Base-by-base conservation (phyloP, 2,888 invertebrate genomes). In the Sarcophaga carnaria region DNA sequence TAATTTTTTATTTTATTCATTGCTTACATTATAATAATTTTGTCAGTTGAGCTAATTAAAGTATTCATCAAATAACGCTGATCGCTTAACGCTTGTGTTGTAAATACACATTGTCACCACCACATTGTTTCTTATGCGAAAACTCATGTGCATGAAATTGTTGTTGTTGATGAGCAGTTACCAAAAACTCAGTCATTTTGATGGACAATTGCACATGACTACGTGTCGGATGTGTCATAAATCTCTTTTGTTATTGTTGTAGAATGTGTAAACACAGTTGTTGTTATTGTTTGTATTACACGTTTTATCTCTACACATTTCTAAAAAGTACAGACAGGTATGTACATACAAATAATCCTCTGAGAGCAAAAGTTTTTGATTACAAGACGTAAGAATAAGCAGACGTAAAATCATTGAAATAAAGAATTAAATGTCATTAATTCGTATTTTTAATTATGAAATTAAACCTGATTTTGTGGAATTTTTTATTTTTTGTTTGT, bases 401-500 rank as follows among this genome's bases (percentile, higher is more conserved):
- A 54, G 54, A 17, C 14, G 0, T 14, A 2, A 54, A 17, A 54
- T 4, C 54, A 17, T 54, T 54, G 17, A 54, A 20, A 47, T 45
- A 67, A 67, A 3, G 45, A 45, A 54, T 54, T 54, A 37, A 37
- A 37, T 37, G 2, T n/a, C 20, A 20, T 67, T 45, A 37, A 45
- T 37, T 67, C 45, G 5, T 45, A 8, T 45, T 66, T 45, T 37
- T 17, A 37, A 27, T 27, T 66, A 66, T 3, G 3, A n/a, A 67
- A 67, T 37, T n/a, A 67, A 67, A 67, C 37, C 37, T 27, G 37
- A 67, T 37, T 67, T 67, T 67, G 8, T 37, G 37, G 12, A 67
- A 45, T 10, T 64, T 25, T 25, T 25, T 14, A 37, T 37, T 37
- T 37, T 37, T 37, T 27, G 25, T 27, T 2, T 10, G 37, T 25